These are phyloP conservation scores for Corythaeola cristata DNA, from an alignment of 2,113 vertebrate genomes.

Conservation along the genomic window DNA sequence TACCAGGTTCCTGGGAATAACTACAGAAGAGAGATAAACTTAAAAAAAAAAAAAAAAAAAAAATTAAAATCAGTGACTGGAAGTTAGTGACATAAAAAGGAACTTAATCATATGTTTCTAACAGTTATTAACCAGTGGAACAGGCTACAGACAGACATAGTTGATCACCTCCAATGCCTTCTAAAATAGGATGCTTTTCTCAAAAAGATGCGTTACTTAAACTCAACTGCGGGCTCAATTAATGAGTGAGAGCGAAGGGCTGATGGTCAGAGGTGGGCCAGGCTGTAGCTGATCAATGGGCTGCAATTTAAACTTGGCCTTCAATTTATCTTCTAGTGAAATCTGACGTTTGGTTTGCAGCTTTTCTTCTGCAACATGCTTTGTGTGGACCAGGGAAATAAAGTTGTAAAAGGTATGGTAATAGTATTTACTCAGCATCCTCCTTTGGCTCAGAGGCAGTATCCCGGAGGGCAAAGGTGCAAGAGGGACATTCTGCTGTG, in stretches of 20 bases:
- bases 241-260: not conserved
- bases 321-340: not conserved
- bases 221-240: not conserved
- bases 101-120: not conserved
- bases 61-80: not conserved
- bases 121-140: not conserved
- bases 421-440: rapidly evolving
- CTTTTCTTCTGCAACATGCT: not conserved
- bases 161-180: not conserved
- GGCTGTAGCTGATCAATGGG: not conserved
- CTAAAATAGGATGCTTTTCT: not conserved
- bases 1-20: not conserved
- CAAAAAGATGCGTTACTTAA: not conserved
- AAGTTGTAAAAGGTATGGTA: rapidly evolving
- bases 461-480: not conserved
- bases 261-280: not conserved
- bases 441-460: not conserved
- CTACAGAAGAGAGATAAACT: not conserved
- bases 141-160: not conserved
- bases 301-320: not conserved
- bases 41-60: not conserved
- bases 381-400: rapidly evolving
- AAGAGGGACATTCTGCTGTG: not conserved
- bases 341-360: not conserved
- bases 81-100: not conserved